Percentiles rank a stretch among this genome's conserved stretches.
Conservation (phyloP, 2,888 invertebrate species). For the Leucophenga montana region DNA sequence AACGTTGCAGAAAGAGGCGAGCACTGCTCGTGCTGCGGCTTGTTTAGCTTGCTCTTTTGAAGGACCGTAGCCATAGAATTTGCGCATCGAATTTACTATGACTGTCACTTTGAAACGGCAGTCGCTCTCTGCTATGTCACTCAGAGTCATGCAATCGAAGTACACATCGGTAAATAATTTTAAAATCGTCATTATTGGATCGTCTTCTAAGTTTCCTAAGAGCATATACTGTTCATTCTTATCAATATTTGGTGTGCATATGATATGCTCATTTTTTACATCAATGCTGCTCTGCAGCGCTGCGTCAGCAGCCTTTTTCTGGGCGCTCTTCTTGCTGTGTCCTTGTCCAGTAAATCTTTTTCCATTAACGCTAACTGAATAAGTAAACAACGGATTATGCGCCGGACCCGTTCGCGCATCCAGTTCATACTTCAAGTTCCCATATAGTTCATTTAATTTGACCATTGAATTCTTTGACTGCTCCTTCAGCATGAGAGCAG, state of each 20-base stretch:
- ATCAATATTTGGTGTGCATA: too few species aligned
- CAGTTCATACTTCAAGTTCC: too few species aligned
- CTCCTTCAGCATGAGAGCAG: too few species aligned
- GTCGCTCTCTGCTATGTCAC: slow-evolving; percentile 78
- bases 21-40: slow-evolving; percentile 61
- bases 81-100: slow-evolving; percentile 79
- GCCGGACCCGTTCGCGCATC: too few species aligned
- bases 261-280: slow-evolving; percentile 72
- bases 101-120: slow-evolving; percentile 88
- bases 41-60: slow-evolving; percentile 61
- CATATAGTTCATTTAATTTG: too few species aligned
- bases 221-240: too few species aligned
- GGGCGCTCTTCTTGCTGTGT: slow-evolving; percentile 76
- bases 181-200: slow-evolving; percentile 90
- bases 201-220: too few species aligned
- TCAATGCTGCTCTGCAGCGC: slow-evolving; percentile 74
- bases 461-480: too few species aligned
- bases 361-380: slow-evolving; percentile 70
- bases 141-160: slow-evolving; percentile 79
- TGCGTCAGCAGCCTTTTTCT: slow-evolving; percentile 75
- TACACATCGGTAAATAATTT: slow-evolving; percentile 87
- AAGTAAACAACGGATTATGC: not conserved
- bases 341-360: slow-evolving; percentile 76
- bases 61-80: slow-evolving; percentile 78
- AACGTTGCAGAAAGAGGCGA: slow-evolving; percentile 73